phyloP scores from a whole-genome alignment of 2,797 vertebrate species.

The Otolemur crassicaudatus region DNA sequence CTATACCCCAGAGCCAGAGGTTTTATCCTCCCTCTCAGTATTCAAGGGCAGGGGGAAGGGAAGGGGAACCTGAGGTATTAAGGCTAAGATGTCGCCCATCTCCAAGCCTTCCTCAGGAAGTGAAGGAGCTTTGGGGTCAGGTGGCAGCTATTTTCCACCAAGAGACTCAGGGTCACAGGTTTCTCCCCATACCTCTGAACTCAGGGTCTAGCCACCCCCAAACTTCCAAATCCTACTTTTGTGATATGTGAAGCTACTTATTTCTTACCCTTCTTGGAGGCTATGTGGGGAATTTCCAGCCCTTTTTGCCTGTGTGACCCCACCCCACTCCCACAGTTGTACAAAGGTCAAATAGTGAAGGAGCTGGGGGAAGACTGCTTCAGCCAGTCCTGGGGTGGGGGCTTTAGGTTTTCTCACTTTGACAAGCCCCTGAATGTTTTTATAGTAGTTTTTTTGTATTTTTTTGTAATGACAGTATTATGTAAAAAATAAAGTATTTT shows the following conservation, averaged over 20 bases:
- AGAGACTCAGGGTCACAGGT: slow-evolving; percentile 81
- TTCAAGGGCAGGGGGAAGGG: background rate
- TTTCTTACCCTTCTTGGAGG: slow-evolving; percentile 76
- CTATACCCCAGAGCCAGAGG: slow-evolving; percentile 8
- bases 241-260: slow-evolving; percentile 79
- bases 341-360: slow-evolving; percentile 62
- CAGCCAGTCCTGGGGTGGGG: slow-evolving; percentile 70
- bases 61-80: slow-evolving; percentile 13
- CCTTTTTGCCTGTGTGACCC: slow-evolving; percentile 68
- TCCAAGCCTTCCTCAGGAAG: slow-evolving; percentile 59
- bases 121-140: slow-evolving; percentile 73
- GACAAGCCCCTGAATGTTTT: slow-evolving; percentile 88
- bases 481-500: slow-evolving; percentile 88
- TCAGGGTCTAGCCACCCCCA: slow-evolving; percentile 81
- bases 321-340: slow-evolving; percentile 66
- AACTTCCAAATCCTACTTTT: slow-evolving; percentile 78
- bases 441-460: slow-evolving; percentile 87
- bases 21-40: slow-evolving; percentile 43
- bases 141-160: slow-evolving; percentile 76
- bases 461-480: slow-evolving; percentile 89
- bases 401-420: slow-evolving; percentile 85
- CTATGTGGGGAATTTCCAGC: slow-evolving; percentile 40
- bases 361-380: slow-evolving; percentile 60
- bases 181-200: slow-evolving; percentile 82
- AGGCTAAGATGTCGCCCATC: slow-evolving; percentile 29